Conservation (phyloP, 2,888 invertebrate species). For the Himalopsyche tibetana region DNA sequence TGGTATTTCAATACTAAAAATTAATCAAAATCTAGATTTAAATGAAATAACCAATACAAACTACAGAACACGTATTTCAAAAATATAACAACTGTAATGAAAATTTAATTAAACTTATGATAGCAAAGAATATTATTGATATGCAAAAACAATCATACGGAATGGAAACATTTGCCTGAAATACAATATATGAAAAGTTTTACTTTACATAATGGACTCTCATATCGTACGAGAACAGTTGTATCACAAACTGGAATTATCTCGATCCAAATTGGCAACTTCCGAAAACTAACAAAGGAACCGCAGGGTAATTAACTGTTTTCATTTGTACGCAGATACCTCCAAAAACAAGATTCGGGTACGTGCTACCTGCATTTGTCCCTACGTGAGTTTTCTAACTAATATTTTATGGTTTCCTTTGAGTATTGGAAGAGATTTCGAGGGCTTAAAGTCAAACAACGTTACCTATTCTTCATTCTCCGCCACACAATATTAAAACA, state of each 20-base stretch:
- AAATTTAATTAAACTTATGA: background rate
- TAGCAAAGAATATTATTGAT: too few relatives aligned
- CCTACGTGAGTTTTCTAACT: constrained; percentile 5
- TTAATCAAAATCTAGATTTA: too few relatives aligned
- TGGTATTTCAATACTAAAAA: too few relatives aligned
- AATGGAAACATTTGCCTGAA: too few relatives aligned
- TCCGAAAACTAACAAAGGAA: constrained; percentile 62
- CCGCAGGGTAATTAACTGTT: constrained; percentile 59
- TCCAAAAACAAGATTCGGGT: constrained; percentile 37
- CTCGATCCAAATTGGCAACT: constrained; percentile 59
- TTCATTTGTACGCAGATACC: constrained; percentile 53
- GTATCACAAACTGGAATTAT: constrained; percentile 57
- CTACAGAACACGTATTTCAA: too few relatives aligned
- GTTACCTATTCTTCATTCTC: too few relatives aligned
- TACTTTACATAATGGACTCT: constrained; percentile 51
- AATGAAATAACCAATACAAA: too few relatives aligned
- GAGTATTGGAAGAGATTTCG: too few relatives aligned
- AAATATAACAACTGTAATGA: too few relatives aligned
- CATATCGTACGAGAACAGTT: constrained; percentile 26
- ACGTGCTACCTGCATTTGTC: constrained; percentile 54
- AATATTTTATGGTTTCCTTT: background rate
- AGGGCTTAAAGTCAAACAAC: too few relatives aligned
- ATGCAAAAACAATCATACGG: too few relatives aligned
- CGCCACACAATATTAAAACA: too few relatives aligned
- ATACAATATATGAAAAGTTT: constrained; percentile 10